Evolutionary conservation across 35 echinoderm and acorn worm genomes (phyloP).

Genomic region (Patiria miniata): DNA sequence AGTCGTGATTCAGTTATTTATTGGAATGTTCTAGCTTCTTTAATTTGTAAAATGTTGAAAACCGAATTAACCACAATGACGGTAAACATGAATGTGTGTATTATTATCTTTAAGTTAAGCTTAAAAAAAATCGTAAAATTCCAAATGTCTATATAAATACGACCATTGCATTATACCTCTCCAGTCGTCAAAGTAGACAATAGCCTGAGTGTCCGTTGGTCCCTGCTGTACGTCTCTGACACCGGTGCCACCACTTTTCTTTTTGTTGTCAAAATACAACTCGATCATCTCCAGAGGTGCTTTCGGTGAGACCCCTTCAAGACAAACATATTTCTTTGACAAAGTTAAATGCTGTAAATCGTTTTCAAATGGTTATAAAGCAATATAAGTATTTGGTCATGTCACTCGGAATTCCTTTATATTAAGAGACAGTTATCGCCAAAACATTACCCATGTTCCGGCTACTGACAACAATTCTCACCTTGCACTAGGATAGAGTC

Average conservation of each 20-base stretch:
- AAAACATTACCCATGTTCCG: not conserved
- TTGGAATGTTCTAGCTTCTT: too few species aligned
- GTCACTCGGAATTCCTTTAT: not conserved
- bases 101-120: too few species aligned
- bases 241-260: slow-evolving; percentile 48
- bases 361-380: too few species aligned
- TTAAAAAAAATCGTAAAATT: too few species aligned
- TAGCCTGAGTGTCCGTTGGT: not conserved
- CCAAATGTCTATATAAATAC: not conserved
- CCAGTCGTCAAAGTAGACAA: slow-evolving; percentile 47
- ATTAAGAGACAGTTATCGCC: not conserved
- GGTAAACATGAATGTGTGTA: too few species aligned
- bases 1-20: too few species aligned
- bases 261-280: slow-evolving; percentile 53
- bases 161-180: not conserved
- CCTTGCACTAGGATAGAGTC: not conserved
- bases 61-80: too few species aligned
- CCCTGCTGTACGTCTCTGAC: slow-evolving; percentile 22
- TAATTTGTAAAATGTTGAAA: too few species aligned
- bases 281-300: not conserved
- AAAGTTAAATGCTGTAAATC: too few species aligned
- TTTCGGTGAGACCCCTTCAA: not conserved
- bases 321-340: not conserved
- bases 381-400: too few species aligned
- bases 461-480: not conserved